Evolutionary conservation across 2,888 invertebrate species (phyloP), one percentile per base, ranked within the genome.

Genomic region (Ormyrus thymus): DNA sequence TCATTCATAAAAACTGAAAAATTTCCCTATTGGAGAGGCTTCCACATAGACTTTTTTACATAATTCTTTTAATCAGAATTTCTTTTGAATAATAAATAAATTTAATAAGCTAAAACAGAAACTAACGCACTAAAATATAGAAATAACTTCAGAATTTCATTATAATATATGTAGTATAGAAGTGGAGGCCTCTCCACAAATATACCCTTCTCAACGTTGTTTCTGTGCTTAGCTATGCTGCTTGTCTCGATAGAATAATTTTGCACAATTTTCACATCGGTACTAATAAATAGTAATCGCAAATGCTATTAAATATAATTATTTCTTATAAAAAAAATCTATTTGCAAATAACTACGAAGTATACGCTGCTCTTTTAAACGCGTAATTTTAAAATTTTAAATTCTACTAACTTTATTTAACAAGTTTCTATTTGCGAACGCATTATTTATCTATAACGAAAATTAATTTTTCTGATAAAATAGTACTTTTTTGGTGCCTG

Each of bases 1-100:
- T 64, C 66, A 50, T 51, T n/a, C 45, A 58, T 10, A 51, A 58
- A 75, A 56, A 64, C 46, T 15, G 29, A 29, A 69, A 78, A 75
- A 66, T 66, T n/a, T 48, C 10, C 50, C 48, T 59, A 74, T 13
- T 13, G 15, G 50, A 80, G 76, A 64, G 76, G 73, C 73, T 73
- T 76, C 68, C 55, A 56, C 58, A 75, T 79, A 51, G 29, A 29
- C 55, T 62, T 10, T 72, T 13, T 15, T 50, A 51, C 46, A 56
- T 64, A 68, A 48, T 9, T 58, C 48, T 15, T 8, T 56, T 45
- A 9, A 55, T 1, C 29, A 29, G 29, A 29, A 4, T 29, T 11
- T 51, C 61, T 9, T 53, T 43, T 13, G 58, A 74, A 46, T 50
- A 29, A 48, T 13, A 5, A 6, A 65, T 11, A n/a, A 56, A n/a